Base-by-base conservation (phyloP, 2,888 invertebrate species). In the Xanthorhoe designata region DNA sequence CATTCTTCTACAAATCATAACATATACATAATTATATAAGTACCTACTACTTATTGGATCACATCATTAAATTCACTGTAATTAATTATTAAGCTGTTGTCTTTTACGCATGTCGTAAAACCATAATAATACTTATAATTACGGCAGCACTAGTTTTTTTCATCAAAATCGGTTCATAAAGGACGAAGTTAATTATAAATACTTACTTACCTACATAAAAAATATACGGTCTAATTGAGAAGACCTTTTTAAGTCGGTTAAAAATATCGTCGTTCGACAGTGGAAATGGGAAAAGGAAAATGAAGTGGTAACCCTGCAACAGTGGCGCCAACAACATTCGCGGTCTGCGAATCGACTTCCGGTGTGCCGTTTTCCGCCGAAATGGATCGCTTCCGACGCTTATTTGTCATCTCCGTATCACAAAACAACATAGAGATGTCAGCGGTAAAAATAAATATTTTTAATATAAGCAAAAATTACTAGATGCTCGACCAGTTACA, bases 321-420 rank as follows among this genome's bases (percentile, higher is more conserved):
- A 72, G 78, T 89, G 92, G 92, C 92, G 92, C 91, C 82, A 76
- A 78, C 84, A 82, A 85, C 88, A 89, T 92, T 93, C 90, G 92
- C 88, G 91, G 92, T 91, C 87, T 87, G 81, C 87, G 92, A 86
- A 91, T 91, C 89, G 83, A 90, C 90, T 93, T 94, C 94, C 94
- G 86, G 92, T 78, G 84, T 77, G 82, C 85, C 87, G 89, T 90
- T 93, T 93, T 91, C 92, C 90, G 88, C 83, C 83, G 80, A 91
- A 94, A 94, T 94, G 94, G 94, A 94, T 94, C 89, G 86, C 87
- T 93, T 94, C 94, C 94, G 91, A 82, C 78, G 71, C 80, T 79
- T 88, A 93, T 94, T 94, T 94, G 91, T 94, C 94, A 94, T 94
- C 88, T 88, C 80, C 76, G 78, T 84, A 86, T 85, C 79, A 81